Evolutionary conservation across 2,113 vertebrate genomes (phyloP), one percentile per base, ranked within the genome.

Genomic region (Natator depressus): DNA sequence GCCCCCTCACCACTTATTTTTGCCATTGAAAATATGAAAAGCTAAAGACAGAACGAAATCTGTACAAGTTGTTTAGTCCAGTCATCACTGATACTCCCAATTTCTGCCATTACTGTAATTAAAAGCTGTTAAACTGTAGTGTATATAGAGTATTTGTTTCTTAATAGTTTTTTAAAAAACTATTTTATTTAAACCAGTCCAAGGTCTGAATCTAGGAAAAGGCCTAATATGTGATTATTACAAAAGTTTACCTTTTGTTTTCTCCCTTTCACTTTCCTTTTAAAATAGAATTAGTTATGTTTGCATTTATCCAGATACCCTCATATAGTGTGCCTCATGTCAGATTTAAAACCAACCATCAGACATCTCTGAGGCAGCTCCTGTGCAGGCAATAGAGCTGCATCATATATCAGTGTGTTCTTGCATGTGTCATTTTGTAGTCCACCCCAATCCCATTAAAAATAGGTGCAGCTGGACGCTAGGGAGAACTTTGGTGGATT

Each of bases 371-470:
- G 20, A 65, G 49, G 13, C 8, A 62, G 19, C 84, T 90, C 3
- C 22, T 92, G 89, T 50, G 38, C 27, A 76, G 38, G 42, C 75
- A 27, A 25, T 78, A 47, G 75, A 78, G 25, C 75, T 47, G 9
- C 42, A 47, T 78, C 75, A 14, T 78, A 14, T 13, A 78, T 47
- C 42, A 8, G 12, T 27, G 10, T 27, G 38, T 42, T 76, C 72
- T 42, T 76, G 11, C 38, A 46, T 46, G 42, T 29, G 10, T 27
- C 42, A 46, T 46, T 76, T 76, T 42, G 6, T 46, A 46, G 72
- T 46, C 22, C 42, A 12, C 17, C 8, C 3, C 0, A 0, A 51
- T 87, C 19, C 42, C 27, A 69, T 69, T 35, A 38, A 72, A 8
- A 38, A 42, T 1, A 22, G 17, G 54, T 95, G 72, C 31, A 57